Evolutionary conservation across 2,888 invertebrate species (phyloP).

Genomic region (Sylvicola fuscatus): DNA sequence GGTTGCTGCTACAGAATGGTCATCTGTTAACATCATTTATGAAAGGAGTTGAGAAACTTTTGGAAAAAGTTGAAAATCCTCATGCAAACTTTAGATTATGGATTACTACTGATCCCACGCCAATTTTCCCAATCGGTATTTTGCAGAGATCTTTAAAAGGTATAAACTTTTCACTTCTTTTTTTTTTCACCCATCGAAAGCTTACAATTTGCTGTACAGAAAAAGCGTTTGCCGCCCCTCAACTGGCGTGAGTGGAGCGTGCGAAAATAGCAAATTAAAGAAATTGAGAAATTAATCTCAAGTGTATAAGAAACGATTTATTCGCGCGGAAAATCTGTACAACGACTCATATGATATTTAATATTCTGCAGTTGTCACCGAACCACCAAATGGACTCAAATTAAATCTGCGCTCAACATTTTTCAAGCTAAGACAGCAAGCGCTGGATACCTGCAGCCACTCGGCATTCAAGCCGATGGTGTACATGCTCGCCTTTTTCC

Average conservation of each 20-base stretch:
- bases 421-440: constrained; percentile 58
- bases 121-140: constrained; percentile 75
- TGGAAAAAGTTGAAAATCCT: constrained; percentile 59
- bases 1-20: constrained; percentile 87
- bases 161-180: constrained; percentile 12
- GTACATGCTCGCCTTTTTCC: constrained; percentile 81
- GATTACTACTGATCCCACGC: constrained; percentile 80
- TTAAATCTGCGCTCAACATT: constrained; percentile 75
- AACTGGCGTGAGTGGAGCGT: too few species aligned
- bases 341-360: neutral
- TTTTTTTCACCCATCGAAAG: too few species aligned
- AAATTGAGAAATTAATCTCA: too few species aligned
- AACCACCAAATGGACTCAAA: constrained; percentile 80
- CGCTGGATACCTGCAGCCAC: constrained; percentile 53
- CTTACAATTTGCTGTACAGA: too few species aligned
- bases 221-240: too few species aligned
- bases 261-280: too few species aligned
- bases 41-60: constrained; percentile 56
- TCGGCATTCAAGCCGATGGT: constrained; percentile 59
- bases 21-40: constrained; percentile 67
- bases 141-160: constrained; percentile 69
- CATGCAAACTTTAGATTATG: constrained; percentile 84
- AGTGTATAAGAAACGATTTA: too few species aligned
- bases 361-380: constrained; percentile 56
- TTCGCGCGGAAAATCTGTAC: constrained; percentile 4